Base-by-base conservation (phyloP, 92 coral and sea anemone genomes). In the Epizoanthus fatuus region DNA sequence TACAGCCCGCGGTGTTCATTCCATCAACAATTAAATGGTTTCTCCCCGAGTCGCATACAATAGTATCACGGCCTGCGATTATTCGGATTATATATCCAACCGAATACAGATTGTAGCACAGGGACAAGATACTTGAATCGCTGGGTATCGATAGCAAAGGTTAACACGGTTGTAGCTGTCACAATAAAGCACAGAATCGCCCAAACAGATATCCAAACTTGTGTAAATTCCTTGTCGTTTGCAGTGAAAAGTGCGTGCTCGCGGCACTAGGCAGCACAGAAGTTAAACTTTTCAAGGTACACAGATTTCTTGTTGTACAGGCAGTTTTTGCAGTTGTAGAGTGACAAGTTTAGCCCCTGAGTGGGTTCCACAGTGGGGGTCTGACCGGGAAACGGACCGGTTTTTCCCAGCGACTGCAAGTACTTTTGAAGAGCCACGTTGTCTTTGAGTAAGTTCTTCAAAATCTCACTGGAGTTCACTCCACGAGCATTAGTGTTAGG, bases 1-100 rank as follows among this genome's bases (percentile, higher is more conserved):
- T 93, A 78, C 99, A 97, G 86, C 96, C 98, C 6, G 98, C 99
- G 4, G 96, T 94, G 83, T 95, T 97, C 93, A 97, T 92, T 1
- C 99, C 99, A 38, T 95, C 93, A 42, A 80, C 86, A 9, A 97
- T 88, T 66, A 95, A 82, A 80, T 95, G 89, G 9, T 86, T 86
- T 29, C 86, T 81, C 12, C 85, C 80, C 54, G 93, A 86, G 63
- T 96, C 98, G 88, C 99, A 97, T 15, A 94, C 88, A 40, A 97
- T 93, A 38, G 80, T 88, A 74, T 91, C 94, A 2, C 95, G 81
- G 17, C 98, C 98, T 3, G 97, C 99, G 13, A 85, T 80, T 4
- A 94, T 82, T 25, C 98, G 91, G 49, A 97, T 93, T 44, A 97
- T 83, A 73, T 86, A 95, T 0, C 95, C 99, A 40, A 92, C 76